Conservation (phyloP, 2,888 invertebrate species). For the Drosophila rubida region DNA sequence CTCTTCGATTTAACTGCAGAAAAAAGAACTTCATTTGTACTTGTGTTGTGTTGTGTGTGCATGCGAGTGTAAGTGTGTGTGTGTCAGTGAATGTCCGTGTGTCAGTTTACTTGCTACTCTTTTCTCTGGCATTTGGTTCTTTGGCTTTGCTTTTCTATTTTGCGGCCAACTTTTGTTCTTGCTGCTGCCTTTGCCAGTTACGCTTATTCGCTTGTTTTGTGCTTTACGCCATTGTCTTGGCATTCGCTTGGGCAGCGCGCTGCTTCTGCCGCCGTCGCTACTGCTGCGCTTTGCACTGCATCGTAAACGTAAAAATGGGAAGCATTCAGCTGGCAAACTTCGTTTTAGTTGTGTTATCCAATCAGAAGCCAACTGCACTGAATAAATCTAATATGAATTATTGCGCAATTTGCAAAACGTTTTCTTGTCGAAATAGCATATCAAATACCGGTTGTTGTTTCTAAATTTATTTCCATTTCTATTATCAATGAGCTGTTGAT, state of each 20-base stretch:
- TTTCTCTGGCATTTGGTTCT: slow-evolving; percentile 52
- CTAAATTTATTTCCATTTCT: slow-evolving; percentile 3
- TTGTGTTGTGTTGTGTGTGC: slow-evolving; percentile 2
- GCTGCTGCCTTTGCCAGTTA: slow-evolving; percentile 55
- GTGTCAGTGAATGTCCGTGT: slow-evolving; percentile 22
- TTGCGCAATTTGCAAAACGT: slow-evolving; percentile 2
- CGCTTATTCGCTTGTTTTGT: slow-evolving; percentile 69
- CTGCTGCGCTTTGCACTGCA: slow-evolving; percentile 49
- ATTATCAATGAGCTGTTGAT: slow-evolving; percentile 6
- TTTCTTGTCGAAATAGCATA: background rate
- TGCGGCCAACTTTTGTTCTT: slow-evolving; percentile 67
- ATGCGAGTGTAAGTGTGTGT: slow-evolving; percentile 12
- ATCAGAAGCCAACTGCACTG: slow-evolving; percentile 1
- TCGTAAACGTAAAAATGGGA: slow-evolving; percentile 42
- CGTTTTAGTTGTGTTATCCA: background rate
- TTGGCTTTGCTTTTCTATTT: slow-evolving; percentile 66
- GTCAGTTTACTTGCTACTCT: slow-evolving; percentile 43
- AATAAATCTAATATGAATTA: background rate
- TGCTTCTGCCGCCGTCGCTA: slow-evolving; percentile 18
- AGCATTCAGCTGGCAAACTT: slow-evolving; percentile 39
- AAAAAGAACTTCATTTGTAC: slow-evolving; percentile 33
- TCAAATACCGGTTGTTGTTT: slow-evolving; percentile 3
- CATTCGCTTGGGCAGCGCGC: slow-evolving; percentile 49
- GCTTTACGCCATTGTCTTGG: slow-evolving; percentile 62
- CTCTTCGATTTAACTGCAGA: slow-evolving; percentile 29